Evolutionary conservation across 1,140 invertebrate genomes (phyloP).

Genomic region (Bathynomus jamesi): DNA sequence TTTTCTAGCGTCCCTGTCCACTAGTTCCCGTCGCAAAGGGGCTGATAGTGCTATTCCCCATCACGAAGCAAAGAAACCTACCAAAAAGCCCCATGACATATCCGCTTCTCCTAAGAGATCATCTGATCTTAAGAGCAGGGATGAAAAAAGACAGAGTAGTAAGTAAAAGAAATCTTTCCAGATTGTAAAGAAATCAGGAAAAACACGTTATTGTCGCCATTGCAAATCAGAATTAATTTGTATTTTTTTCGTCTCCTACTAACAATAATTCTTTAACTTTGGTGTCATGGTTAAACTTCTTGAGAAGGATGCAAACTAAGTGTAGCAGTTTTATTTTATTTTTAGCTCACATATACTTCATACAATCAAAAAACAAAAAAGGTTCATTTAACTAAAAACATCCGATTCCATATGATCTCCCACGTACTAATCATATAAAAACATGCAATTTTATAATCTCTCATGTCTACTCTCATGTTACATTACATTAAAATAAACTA

Average conservation of each 20-base stretch:
- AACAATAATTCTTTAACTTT: background rate
- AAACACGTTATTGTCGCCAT: conserved; percentile 20
- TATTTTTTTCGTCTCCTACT: conserved; percentile 10
- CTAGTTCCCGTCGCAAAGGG: conserved; percentile 37
- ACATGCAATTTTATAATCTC: too few species aligned
- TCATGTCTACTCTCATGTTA: too few species aligned
- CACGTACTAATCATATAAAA: too few species aligned
- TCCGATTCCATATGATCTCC: too few species aligned
- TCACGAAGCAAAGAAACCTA: conserved; percentile 37
- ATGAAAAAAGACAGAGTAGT: conserved; percentile 36
- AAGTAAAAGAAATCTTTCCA: conserved; percentile 23
- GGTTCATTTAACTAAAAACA: too few species aligned
- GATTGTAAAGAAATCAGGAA: background rate
- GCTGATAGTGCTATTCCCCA: conserved; percentile 33
- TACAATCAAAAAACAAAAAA: too few species aligned
- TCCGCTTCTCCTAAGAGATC: conserved; percentile 36
- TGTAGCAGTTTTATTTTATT: too few species aligned
- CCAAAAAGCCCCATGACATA: conserved; percentile 36
- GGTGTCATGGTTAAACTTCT: too few species aligned
- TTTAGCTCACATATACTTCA: too few species aligned
- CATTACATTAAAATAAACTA: too few species aligned
- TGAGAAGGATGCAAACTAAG: too few species aligned
- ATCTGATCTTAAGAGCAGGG: conserved; percentile 33
- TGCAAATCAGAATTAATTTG: conserved; percentile 15
- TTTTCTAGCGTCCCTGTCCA: conserved; percentile 38